These are phyloP conservation scores for Microcebus jonahi DNA, from an alignment of 2,113 vertebrate species.

Conservation along the genomic window DNA sequence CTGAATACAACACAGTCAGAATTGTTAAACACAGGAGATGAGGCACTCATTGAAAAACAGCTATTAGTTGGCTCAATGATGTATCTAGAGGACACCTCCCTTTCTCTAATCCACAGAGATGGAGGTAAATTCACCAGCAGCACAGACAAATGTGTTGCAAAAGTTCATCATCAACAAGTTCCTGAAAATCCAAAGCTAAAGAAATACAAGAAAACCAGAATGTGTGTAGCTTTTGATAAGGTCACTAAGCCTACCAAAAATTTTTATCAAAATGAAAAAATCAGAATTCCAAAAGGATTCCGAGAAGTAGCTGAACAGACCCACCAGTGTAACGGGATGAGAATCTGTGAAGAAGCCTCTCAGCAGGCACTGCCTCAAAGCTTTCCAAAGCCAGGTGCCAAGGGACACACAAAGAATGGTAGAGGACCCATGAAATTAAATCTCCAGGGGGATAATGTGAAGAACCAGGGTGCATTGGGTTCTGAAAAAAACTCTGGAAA, in stretches of 20 bases:
- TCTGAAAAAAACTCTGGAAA: not conserved
- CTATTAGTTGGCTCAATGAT: slow-evolving; percentile 89
- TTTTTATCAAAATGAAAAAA: not conserved
- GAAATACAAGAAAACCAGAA: slow-evolving; percentile 85
- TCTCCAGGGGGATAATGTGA: not conserved
- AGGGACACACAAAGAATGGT: not conserved
- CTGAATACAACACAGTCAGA: slow-evolving; percentile 67
- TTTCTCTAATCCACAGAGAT: slow-evolving; percentile 76
- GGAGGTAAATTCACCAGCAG: slow-evolving; percentile 86
- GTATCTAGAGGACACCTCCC: slow-evolving; percentile 85
- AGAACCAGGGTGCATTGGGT: rapidly evolving
- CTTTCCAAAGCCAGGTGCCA: not conserved
- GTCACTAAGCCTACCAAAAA: not conserved
- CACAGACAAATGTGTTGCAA: slow-evolving; percentile 89
- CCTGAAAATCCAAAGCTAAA: slow-evolving; percentile 85
- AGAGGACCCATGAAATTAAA: not conserved
- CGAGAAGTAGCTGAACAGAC: not conserved
- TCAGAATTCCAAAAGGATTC: not conserved
- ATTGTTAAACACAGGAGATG: slow-evolving; percentile 76
- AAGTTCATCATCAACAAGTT: slow-evolving; percentile 86
- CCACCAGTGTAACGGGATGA: not conserved
- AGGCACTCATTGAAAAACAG: slow-evolving; percentile 88
- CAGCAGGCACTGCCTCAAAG: not conserved
- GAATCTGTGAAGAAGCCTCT: not conserved
- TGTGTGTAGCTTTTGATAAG: slow-evolving; percentile 74